Evolutionary conservation across 2,113 vertebrate species (phyloP).

Genomic region (Centropus bengalensis): DNA sequence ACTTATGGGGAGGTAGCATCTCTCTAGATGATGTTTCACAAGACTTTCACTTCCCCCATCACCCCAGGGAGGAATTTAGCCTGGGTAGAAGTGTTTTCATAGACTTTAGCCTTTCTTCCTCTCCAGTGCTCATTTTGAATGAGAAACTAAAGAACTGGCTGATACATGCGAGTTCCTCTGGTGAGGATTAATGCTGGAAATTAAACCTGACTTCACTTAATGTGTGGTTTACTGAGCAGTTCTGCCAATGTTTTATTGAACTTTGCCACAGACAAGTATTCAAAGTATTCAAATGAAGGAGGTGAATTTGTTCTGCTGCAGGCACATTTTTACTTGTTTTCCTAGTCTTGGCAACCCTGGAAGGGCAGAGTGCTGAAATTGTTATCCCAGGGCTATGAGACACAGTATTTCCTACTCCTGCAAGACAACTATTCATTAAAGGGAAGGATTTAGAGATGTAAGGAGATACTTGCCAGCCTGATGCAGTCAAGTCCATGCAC

Average conservation of each 20-base stretch:
- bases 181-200: neutral
- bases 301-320: neutral
- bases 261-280: slow-evolving; percentile 1
- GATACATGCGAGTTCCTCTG: fast-evolving
- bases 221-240: neutral
- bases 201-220: neutral
- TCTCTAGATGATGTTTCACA: neutral
- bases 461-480: neutral
- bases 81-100: neutral
- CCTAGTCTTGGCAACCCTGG: neutral
- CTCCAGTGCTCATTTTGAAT: neutral
- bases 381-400: neutral
- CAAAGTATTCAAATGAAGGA: neutral
- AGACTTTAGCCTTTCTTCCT: neutral
- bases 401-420: neutral
- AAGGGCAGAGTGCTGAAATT: slow-evolving; percentile 6
- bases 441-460: neutral
- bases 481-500: neutral
- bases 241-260: neutral
- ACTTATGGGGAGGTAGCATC: neutral
- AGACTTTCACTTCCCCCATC: neutral
- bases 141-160: neutral
- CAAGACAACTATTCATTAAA: neutral
- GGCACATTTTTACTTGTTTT: neutral
- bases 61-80: neutral